phyloP scores from a whole-genome alignment of 92 coral and sea anemone species.

The Paramuricea clavata region DNA sequence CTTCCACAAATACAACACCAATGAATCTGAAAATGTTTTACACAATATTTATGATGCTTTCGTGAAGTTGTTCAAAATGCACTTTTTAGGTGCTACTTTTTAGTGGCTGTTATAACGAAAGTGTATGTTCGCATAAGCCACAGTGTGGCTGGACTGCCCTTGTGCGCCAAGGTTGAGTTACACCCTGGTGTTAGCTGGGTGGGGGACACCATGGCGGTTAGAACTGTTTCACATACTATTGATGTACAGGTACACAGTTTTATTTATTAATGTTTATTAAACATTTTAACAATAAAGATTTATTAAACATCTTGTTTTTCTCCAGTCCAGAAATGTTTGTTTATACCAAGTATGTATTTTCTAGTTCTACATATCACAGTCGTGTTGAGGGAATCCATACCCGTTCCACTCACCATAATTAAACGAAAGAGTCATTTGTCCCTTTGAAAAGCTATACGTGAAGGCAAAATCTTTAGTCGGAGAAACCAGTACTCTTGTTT shows the following conservation, averaged over 20 bases:
- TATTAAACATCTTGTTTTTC: not conserved
- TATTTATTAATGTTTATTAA: constrained; percentile 1
- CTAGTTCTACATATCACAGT: constrained; percentile 1
- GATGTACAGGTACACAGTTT: not conserved
- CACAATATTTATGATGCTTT: constrained; percentile 4
- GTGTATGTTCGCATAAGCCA: not conserved
- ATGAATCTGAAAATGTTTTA: not conserved
- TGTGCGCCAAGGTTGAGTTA: not conserved
- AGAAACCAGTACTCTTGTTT: constrained; percentile 23
- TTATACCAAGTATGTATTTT: not conserved
- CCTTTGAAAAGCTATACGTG: constrained; percentile 16
- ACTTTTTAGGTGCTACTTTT: not conserved
- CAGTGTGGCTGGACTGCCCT: not conserved
- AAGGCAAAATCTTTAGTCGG: constrained; percentile 24
- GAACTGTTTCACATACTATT: not conserved
- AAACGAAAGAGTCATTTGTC: not conserved
- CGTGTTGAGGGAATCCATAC: constrained; percentile 24
- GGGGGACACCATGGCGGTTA: not conserved
- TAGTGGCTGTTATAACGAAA: not conserved
- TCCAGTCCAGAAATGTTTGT: constrained; percentile 13
- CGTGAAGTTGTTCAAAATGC: constrained; percentile 3
- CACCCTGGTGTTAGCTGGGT: not conserved
- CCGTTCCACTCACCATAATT: constrained; percentile 28
- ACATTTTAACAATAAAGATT: constrained; percentile 8
- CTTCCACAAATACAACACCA: not conserved